Conservation (phyloP, 2,888 invertebrate genomes). For the Drosophila affinis region DNA sequence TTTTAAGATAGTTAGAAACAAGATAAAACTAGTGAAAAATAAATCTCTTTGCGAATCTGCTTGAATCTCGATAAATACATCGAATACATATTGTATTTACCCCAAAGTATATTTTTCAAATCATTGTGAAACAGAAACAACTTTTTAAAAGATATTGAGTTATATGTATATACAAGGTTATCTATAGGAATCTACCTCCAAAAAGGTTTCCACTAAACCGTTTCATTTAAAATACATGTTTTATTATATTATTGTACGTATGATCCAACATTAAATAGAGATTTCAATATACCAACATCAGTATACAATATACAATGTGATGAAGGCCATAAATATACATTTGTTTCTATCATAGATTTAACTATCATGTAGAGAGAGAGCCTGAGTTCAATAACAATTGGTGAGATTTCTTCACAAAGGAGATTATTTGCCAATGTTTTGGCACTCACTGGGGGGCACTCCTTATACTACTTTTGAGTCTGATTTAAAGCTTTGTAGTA, state of each 20-base stretch:
- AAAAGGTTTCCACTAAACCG: background rate
- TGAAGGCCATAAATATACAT: conserved; percentile 37
- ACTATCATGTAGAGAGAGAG: conserved; percentile 24
- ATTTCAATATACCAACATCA: conserved; percentile 36
- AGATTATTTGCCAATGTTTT: conserved; percentile 21
- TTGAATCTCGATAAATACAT: background rate
- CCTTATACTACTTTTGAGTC: conserved; percentile 8
- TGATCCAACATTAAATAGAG: conserved; percentile 30
- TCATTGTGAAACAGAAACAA: background rate
- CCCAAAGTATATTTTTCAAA: too few species aligned
- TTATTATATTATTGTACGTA: conserved; percentile 9
- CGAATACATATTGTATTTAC: background rate
- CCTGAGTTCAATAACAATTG: conserved; percentile 47
- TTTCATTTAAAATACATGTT: background rate
- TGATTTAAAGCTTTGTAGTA: conserved; percentile 9
- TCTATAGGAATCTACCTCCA: background rate
- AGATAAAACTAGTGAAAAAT: too few species aligned
- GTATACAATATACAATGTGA: conserved; percentile 31
- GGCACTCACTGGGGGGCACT: conserved; percentile 27
- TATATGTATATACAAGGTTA: background rate
- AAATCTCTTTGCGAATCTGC: background rate
- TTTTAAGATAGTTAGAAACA: too few species aligned
- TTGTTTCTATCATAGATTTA: conserved; percentile 19
- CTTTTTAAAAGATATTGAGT: background rate
- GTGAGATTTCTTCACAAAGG: conserved; percentile 35